Evolutionary conservation across 2,113 vertebrate species (phyloP), one percentile per base, ranked within the genome.

Genomic region (Siniperca chuatsi): DNA sequence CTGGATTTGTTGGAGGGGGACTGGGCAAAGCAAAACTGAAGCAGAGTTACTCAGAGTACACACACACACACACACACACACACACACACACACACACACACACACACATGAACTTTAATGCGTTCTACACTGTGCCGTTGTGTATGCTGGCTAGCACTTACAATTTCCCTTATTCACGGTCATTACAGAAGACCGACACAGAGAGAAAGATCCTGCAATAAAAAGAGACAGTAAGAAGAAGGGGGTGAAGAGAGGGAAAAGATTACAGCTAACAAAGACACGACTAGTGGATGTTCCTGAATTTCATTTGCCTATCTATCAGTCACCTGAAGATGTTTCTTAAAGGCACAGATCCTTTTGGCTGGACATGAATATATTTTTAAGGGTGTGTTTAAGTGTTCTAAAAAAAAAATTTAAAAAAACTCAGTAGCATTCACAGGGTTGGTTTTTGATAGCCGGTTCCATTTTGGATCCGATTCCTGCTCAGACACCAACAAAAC

Each of bases 21-120:
- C 73, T 21, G 79, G 35, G 78, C 2, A 13, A 82, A 88, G 79
- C 57, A 83, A 89, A 89, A 86, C 89, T 90, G 80, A 87, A 91
- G 82, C 72, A 74, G 90, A 92, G 93, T 95, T 92, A 92, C 81
- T 60, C 88, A 90, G 79, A 94, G 89, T 93, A 70, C 40, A 70
- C 57, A 78, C 83, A 90, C 74, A 91, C 78, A 66, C 68, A 78
- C 61, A 69, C 60, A 79, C 82, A 90, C 74, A 90, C 35, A 62
- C 78, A 50, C 61, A 62, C 67, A 52, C 74, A 40, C 35, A 62
- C 78, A 67, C 64, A 75, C 62, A 74, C 40, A 70, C 57, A 78
- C 83, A 90, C 74, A 91, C n/a, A n/a, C n/a, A 78, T 91, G 78
- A 81, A 86, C 81, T 89, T 88, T 85, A 87, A 84, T 87, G 83